phyloP scores from a whole-genome alignment of 2,888 invertebrate species.

The Harpagoxenus sublaevis region DNA sequence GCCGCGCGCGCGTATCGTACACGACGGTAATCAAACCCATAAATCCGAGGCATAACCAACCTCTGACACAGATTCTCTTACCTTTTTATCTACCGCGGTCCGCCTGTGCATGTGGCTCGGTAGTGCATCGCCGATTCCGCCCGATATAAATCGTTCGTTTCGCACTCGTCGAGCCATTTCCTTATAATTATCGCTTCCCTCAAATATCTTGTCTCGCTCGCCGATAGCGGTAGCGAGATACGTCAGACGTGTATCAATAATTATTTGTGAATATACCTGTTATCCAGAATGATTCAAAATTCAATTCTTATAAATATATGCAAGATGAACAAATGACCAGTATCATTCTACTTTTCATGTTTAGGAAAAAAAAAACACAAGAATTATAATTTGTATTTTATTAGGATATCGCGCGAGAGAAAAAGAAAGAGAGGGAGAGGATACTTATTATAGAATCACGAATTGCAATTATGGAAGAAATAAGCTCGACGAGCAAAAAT shows the following conservation, averaged over 20 bases:
- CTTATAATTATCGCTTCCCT: constrained; percentile 69
- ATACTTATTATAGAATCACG: neutral
- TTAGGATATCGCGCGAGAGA: neutral
- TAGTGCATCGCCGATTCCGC: constrained; percentile 61
- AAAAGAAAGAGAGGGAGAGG: neutral
- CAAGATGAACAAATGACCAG: neutral
- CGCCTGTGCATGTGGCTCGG: constrained; percentile 33
- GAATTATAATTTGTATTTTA: neutral
- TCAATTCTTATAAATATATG: neutral
- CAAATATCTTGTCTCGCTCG: constrained; percentile 36
- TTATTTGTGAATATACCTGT: constrained; percentile 15
- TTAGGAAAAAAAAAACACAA: neutral
- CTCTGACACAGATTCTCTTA: constrained; percentile 79
- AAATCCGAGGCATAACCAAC: constrained; percentile 81
- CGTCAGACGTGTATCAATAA: constrained; percentile 21
- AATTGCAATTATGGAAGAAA: constrained; percentile 2
- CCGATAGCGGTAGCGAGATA: constrained; percentile 45
- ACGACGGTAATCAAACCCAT: constrained; percentile 81
- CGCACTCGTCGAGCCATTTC: constrained; percentile 70
- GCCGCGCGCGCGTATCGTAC: constrained; percentile 71
- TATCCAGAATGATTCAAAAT: neutral
- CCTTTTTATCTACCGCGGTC: constrained; percentile 65
- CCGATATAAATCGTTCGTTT: constrained; percentile 70
- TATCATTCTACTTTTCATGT: neutral
- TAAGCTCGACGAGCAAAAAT: neutral